These are phyloP conservation scores for Ia io DNA, from an alignment of 2,113 vertebrate genomes.

Conservation along the genomic window DNA sequence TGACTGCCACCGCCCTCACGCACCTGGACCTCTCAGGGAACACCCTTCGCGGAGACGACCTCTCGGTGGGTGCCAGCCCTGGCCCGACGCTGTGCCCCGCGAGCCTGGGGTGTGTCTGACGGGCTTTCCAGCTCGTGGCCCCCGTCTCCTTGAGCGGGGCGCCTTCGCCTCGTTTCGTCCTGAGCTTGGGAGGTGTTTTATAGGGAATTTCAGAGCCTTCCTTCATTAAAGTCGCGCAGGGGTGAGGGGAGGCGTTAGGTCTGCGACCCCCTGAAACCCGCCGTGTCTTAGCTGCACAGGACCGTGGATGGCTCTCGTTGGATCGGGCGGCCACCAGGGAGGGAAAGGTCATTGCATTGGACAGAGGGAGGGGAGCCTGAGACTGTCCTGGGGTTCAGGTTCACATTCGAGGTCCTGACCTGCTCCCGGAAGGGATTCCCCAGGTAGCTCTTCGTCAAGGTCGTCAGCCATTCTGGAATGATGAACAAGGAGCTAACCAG, in stretches of 20 bases:
- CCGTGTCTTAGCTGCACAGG: neutral
- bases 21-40: slow-evolving; percentile 96
- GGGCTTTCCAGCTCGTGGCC: neutral
- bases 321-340: neutral
- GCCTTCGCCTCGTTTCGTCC: no score
- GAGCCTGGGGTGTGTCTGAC: neutral
- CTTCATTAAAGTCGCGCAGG: neutral
- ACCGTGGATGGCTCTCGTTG: no score
- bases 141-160: no score
- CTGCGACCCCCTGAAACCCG: neutral
- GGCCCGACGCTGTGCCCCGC: rapidly evolving
- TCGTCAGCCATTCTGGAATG: slow-evolving; percentile 31
- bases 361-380: neutral
- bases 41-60: slow-evolving; percentile 91
- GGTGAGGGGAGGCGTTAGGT: no score
- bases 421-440: neutral
- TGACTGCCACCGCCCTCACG: slow-evolving; percentile 84
- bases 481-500: neutral
- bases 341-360: neutral
- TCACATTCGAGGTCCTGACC: neutral
- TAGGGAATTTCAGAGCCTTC: neutral
- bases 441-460: slow-evolving; percentile 44
- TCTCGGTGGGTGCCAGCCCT: slow-evolving; percentile 83
- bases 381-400: neutral
- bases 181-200: neutral